Evolutionary conservation across 2,113 vertebrate genomes (phyloP).

Genomic region (Chlorodrepanis virens): DNA sequence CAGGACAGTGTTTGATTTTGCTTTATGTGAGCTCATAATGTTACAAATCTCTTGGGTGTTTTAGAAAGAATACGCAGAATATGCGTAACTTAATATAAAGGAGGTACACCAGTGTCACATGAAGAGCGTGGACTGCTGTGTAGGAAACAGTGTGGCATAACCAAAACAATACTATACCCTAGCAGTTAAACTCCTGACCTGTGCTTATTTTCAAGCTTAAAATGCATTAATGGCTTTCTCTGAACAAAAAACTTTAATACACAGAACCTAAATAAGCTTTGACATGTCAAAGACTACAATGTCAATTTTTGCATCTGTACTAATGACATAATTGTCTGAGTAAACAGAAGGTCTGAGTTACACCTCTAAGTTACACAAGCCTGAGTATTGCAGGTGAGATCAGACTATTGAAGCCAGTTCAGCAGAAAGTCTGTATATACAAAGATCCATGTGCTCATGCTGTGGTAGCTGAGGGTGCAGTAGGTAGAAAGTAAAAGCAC

Average conservation of each 20-base stretch:
- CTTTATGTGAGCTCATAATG: neutral
- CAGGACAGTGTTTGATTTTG: neutral
- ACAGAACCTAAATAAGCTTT: neutral
- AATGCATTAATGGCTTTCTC: neutral
- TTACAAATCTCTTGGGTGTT: neutral
- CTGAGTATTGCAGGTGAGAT: neutral
- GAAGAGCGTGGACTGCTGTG: neutral
- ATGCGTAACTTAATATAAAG: neutral
- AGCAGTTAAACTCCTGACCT: neutral
- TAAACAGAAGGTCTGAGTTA: neutral
- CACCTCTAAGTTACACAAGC: neutral
- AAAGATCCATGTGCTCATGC: neutral
- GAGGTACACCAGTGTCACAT: neutral
- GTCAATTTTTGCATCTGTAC: neutral
- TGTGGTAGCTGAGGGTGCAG: neutral
- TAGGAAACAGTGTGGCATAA: neutral
- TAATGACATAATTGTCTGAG: neutral
- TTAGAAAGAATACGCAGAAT: neutral
- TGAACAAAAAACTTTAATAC: neutral
- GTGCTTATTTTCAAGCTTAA: neutral
- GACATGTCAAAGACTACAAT: neutral
- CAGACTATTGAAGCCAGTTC: neutral
- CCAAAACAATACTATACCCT: neutral
- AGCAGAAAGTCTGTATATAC: fast-evolving
- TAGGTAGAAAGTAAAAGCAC: neutral